phyloP scores from a whole-genome alignment of 2,888 invertebrate genomes.

The Arctia plantaginis region DNA sequence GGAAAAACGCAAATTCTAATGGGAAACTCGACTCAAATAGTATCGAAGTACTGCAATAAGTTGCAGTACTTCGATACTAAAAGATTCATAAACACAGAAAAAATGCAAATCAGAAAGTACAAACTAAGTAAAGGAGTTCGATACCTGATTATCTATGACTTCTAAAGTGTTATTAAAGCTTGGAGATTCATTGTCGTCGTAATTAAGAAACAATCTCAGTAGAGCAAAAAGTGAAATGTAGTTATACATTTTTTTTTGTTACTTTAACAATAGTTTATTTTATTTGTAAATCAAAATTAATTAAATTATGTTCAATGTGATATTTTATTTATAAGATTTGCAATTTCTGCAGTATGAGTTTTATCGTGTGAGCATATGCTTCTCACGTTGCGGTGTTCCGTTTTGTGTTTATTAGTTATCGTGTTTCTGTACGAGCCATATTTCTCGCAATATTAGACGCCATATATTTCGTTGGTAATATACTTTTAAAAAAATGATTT shows the following conservation, averaged over 20 bases:
- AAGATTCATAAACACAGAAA: no score
- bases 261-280: background rate
- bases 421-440: slow-evolving; percentile 28
- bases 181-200: no score
- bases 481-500: background rate
- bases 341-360: background rate
- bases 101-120: no score
- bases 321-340: background rate
- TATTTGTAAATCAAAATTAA: background rate
- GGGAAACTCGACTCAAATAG: no score
- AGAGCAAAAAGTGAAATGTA: background rate
- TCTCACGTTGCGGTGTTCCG: slow-evolving; percentile 11
- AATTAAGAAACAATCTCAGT: background rate
- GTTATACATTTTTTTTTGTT: background rate
- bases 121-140: no score
- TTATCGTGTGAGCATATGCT: slow-evolving; percentile 7
- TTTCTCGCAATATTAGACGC: slow-evolving; percentile 32
- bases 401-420: slow-evolving; percentile 37
- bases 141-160: no score
- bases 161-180: no score
- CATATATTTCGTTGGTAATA: background rate
- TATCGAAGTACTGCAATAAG: no score
- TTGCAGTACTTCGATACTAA: no score
- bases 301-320: background rate
- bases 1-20: no score